A percentile compares a stretch with the other conserved stretches of the same genome.
Conservation (phyloP, 2,888 invertebrate species). For the Heliconius aoede region DNA sequence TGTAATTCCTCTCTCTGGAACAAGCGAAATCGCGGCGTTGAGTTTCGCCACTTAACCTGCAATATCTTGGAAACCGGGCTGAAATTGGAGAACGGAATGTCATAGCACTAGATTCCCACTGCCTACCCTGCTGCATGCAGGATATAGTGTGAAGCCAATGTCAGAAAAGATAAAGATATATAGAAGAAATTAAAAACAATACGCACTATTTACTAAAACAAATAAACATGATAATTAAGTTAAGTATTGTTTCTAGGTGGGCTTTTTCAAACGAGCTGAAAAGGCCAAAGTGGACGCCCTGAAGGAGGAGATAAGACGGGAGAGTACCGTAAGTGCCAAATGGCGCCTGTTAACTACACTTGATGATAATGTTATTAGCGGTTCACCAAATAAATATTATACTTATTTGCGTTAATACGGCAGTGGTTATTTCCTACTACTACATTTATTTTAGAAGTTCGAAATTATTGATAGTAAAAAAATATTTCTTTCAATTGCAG, state of each 20-base stretch:
- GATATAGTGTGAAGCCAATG: background rate
- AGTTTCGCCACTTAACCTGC: too few relatives aligned
- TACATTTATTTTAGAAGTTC: too few relatives aligned
- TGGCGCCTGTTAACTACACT: conserved; percentile 28
- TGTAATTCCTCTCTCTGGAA: too few relatives aligned
- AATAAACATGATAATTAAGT: conserved; percentile 39
- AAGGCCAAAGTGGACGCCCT: conserved; percentile 59
- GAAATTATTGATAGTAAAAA: background rate
- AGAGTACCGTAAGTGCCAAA: conserved; percentile 58
- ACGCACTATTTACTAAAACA: conserved; percentile 17
- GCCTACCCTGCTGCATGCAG: too few relatives aligned
- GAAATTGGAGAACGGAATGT: background rate
- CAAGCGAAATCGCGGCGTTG: too few relatives aligned
- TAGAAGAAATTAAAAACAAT: conserved; percentile 2
- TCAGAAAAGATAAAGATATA: background rate
- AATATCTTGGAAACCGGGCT: too few relatives aligned
- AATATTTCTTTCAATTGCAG: background rate
- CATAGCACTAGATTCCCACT: too few relatives aligned
- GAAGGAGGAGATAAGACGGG: conserved; percentile 55
- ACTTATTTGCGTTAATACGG: too few relatives aligned
- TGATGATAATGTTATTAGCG: conserved; percentile 20
- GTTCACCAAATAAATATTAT: background rate
- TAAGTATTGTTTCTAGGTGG: conserved; percentile 57
- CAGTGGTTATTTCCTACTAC: background rate
- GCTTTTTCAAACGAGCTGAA: conserved; percentile 68